These are phyloP conservation scores for Lagodon rhomboides DNA, from an alignment of 2,797 vertebrate genomes.

Conservation along the genomic window DNA sequence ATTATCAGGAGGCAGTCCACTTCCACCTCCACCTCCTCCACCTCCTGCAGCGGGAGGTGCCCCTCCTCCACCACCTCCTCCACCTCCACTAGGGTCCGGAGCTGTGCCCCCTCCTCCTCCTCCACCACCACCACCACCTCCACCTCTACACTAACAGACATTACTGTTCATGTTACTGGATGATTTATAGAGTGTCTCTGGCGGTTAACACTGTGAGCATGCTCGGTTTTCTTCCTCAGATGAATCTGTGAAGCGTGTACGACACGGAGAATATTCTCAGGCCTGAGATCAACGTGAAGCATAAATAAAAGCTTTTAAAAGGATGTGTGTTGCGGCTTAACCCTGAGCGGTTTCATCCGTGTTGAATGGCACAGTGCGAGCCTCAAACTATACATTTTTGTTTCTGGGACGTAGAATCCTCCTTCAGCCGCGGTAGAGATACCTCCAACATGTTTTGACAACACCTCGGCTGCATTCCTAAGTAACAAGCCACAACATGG, in stretches of 20 bases:
- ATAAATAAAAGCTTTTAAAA: conserved; percentile 48
- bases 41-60: neutral
- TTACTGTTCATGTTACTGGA: neutral
- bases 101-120: neutral
- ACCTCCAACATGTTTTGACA: conserved; percentile 68
- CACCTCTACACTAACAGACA: conserved; percentile 20
- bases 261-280: neutral
- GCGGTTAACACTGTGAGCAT: neutral
- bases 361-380: neutral
- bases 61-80: conserved; percentile 15
- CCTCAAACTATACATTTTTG: conserved; percentile 13
- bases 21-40: conserved; percentile 4
- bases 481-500: conserved; percentile 73
- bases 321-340: neutral
- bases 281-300: neutral
- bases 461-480: conserved; percentile 69
- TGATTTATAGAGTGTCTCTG: neutral
- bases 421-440: conserved; percentile 7
- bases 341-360: conserved; percentile 17
- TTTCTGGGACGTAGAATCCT: conserved; percentile 19
- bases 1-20: neutral
- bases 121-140: conserved; percentile 41
- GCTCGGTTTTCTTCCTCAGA: neutral
- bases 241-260: neutral
- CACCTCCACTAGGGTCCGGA: conserved; percentile 17